Base-by-base conservation (phyloP, 2,113 vertebrate genomes). In the Isurus oxyrinchus region DNA sequence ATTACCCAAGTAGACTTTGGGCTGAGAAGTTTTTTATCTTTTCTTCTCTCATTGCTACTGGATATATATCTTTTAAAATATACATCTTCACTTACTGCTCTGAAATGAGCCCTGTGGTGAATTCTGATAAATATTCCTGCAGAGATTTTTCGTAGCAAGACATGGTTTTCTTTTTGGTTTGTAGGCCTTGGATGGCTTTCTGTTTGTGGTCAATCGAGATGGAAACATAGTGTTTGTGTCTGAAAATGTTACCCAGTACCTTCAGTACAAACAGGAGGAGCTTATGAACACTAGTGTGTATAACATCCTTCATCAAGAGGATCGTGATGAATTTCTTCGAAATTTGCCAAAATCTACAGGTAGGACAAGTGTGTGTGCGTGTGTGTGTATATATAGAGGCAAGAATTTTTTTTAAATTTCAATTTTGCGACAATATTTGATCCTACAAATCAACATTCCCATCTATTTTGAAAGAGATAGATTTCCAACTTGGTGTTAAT, bases 181-280 rank as follows among this genome's bases (percentile, higher is more conserved):
- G 79, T 97, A 99, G 99, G 99, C 99, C 35, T 97, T 99, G 97
- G 99, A 99, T 0, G 99, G 99, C 91, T 99, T 99, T 97, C 98
- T 99, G 95, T 99, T 99, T 97, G 99, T 99, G 96, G 99, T 99
- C 96, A 99, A 99, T 98, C 98, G 99, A 96, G 99, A 99, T 96
- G 99, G 99, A 97, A 99, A 98, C 98, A 99, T 99, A 96, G 99
- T 99, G 6, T 99, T 99, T 97, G 99, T 99, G 96, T 99, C 99
- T 23, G 99, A 99, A 98, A 99, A 99, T 95, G 99, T 99, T 97
- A 99, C 98, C 5, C 99, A 99, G 96, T 99, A 99, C 97, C 97
- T 99, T 94, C 99, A 99, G 57, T 99, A 99, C 97, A 99, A 99
- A 96, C 99, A 99, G 97, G 99, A 99, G 97, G 99, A 99, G 97